Conservation (phyloP, 2,888 invertebrate species). For the Caenorhabditis uteleia region DNA sequence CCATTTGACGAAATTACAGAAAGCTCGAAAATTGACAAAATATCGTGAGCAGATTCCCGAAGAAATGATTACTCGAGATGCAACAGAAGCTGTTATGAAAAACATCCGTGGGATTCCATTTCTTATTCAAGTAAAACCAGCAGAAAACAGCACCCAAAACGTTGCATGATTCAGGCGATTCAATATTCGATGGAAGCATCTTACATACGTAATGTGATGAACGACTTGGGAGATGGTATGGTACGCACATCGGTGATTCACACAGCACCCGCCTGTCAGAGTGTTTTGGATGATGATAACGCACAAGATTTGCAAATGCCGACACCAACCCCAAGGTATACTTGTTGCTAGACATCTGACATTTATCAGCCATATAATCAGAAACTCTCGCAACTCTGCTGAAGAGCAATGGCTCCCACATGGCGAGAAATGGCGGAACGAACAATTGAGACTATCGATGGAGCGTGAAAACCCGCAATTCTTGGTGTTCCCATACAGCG, state of each 20-base stretch:
- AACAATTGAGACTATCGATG: constrained; percentile 61
- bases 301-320: constrained; percentile 42
- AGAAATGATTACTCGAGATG: constrained; percentile 52
- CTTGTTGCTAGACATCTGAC: not conserved
- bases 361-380: constrained; percentile 2
- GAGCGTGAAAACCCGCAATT: constrained; percentile 54
- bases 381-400: constrained; percentile 50
- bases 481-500: constrained; percentile 49
- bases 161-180: constrained; percentile 54
- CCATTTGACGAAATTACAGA: constrained; percentile 13
- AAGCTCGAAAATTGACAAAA: constrained; percentile 23
- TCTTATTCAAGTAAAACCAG: constrained; percentile 57
- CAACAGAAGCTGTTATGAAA: constrained; percentile 62
- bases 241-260: constrained; percentile 66
- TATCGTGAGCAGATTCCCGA: constrained; percentile 34
- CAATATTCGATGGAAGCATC: constrained; percentile 66
- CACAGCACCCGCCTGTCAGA: constrained; percentile 65
- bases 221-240: constrained; percentile 59
- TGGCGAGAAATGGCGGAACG: constrained; percentile 63
- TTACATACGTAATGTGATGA: constrained; percentile 57
- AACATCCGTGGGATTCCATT: constrained; percentile 65
- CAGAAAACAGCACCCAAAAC: not conserved
- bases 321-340: constrained; percentile 42
- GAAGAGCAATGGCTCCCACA: constrained; percentile 65
- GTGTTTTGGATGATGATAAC: constrained; percentile 58